Conservation (phyloP, 1,140 invertebrate genomes). For the Drosophila pachea region DNA sequence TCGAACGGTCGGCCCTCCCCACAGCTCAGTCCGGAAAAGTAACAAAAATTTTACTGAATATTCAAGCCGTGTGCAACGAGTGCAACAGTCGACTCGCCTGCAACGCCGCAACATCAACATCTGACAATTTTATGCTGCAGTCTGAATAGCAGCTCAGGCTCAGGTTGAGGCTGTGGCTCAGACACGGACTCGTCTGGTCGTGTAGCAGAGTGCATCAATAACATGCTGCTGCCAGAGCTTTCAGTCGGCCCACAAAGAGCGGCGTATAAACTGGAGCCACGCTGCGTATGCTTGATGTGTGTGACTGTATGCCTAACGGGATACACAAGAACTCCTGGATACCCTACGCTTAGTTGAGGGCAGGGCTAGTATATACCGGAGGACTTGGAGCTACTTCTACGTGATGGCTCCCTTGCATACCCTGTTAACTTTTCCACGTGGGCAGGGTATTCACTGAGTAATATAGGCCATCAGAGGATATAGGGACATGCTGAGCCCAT, state of each 20-base stretch:
- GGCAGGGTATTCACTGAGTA: too few relatives aligned
- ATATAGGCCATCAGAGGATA: too few relatives aligned
- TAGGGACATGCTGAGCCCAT: too few relatives aligned
- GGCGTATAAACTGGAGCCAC: conserved; percentile 42
- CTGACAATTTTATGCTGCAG: conserved; percentile 49
- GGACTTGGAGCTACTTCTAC: too few relatives aligned
- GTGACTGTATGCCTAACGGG: conserved; percentile 6
- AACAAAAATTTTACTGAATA: conserved; percentile 71
- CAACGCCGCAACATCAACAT: too few relatives aligned
- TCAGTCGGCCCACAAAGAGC: conserved; percentile 22
- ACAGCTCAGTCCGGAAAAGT: conserved; percentile 34
- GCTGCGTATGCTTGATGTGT: conserved; percentile 60
- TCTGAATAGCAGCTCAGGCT: conserved; percentile 1
- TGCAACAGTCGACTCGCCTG: conserved; percentile 21
- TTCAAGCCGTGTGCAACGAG: conserved; percentile 41
- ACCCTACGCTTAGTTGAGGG: too few relatives aligned
- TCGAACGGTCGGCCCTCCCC: conserved; percentile 44
- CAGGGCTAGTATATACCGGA: too few relatives aligned
- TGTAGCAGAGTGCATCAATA: conserved; percentile 54
- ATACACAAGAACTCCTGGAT: too few relatives aligned
- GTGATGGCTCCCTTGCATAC: too few relatives aligned
- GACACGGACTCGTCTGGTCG: conserved; percentile 9
- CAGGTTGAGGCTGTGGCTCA: background rate
- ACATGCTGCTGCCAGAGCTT: conserved; percentile 59
- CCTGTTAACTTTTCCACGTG: too few relatives aligned